Base-by-base conservation (phyloP, 2,888 invertebrate species). In the Lasioglossum zephyrum region DNA sequence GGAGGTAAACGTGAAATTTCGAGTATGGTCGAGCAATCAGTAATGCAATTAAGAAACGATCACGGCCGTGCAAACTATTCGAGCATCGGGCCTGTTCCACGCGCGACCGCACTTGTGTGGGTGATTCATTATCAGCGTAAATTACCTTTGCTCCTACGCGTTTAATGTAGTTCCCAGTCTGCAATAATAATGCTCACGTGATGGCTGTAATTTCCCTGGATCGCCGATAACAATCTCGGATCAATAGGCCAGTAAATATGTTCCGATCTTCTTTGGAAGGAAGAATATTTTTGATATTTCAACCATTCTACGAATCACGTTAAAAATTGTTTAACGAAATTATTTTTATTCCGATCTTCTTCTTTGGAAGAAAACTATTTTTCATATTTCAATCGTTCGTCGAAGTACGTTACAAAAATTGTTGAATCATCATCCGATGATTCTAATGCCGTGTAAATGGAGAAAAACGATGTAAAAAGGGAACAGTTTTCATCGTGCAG, bases 51-150 rank as follows among this genome's bases (percentile, higher is more conserved):
- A 82, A 90, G 78, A 78, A 88, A 80, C 83, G 85, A 88, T 91
- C 82, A 53, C 70, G 39, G 80, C 73, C 82, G 16, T 39, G 69
- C 73, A n/a, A 66, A 57, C 66, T 69, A 76, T 78, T 79, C 72
- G 85, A 69, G 73, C 80, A 70, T 82, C 60, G 82, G 84, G 49
- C 81, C 81, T 47, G 31, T 86, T 82, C 75, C 74, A 82, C 47
- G 78, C 74, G 70, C 66, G 87, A 41, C 81, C 73, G 77, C 85
- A 77, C 81, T 83, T 79, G 89, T 89, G 92, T 91, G 91, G 91
- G 91, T 89, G 88, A 89, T 82, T 92, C 89, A 92, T 92, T 92
- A 92, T 92, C 92, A 89, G 91, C 88, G 84, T 88, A 87, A 91
- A 92, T 92, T 92, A 92, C 87, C 87, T 78, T 82, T 82, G 82